phyloP scores from a whole-genome alignment of 2,888 invertebrate species.

The Xanthia togata region DNA sequence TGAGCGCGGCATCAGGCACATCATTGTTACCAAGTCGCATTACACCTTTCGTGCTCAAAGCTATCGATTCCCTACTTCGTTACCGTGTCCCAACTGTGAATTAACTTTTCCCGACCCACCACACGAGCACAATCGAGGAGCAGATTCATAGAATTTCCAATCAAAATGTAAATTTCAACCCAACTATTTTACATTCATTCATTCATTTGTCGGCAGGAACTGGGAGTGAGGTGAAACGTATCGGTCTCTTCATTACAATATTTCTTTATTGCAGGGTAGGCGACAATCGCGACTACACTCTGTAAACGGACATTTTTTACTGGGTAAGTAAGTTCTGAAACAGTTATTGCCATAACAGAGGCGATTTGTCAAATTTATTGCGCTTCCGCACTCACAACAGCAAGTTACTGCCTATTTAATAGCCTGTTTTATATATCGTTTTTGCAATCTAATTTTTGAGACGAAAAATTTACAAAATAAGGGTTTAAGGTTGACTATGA shows the following conservation, averaged over 20 bases:
- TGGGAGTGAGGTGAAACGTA: slow-evolving; percentile 56
- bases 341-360: slow-evolving; percentile 76
- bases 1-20: slow-evolving; percentile 29
- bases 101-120: slow-evolving; percentile 73
- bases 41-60: slow-evolving; percentile 59
- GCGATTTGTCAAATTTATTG: slow-evolving; percentile 78
- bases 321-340: slow-evolving; percentile 72
- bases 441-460: slow-evolving; percentile 63
- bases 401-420: slow-evolving; percentile 74
- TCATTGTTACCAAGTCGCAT: slow-evolving; percentile 56
- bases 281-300: slow-evolving; percentile 53
- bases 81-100: slow-evolving; percentile 72
- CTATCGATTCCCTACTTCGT: slow-evolving; percentile 58
- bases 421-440: slow-evolving; percentile 67
- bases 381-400: slow-evolving; percentile 68
- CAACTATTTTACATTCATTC: slow-evolving; percentile 77
- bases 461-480: slow-evolving; percentile 25
- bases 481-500: background rate
- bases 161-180: slow-evolving; percentile 85
- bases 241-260: slow-evolving; percentile 49
- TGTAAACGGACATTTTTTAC: slow-evolving; percentile 67
- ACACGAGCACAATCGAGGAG: slow-evolving; percentile 70
- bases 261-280: slow-evolving; percentile 46
- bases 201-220: slow-evolving; percentile 59
- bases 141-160: slow-evolving; percentile 80